Evolutionary conservation across 2,797 vertebrate genomes (phyloP), one percentile per base, ranked within the genome.

Genomic region (Sebastes steindachneri): DNA sequence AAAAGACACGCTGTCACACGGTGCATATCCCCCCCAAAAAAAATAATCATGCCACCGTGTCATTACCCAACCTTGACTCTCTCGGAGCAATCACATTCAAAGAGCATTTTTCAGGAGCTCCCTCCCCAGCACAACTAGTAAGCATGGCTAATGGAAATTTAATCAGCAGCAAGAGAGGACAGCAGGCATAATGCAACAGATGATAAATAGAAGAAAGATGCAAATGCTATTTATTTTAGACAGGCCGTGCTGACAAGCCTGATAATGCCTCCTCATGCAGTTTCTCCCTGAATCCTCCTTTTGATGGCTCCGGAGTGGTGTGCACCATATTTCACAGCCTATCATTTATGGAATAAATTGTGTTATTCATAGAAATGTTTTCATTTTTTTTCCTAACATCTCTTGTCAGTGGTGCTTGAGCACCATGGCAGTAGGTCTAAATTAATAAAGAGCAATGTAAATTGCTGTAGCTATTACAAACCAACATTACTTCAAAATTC

Each of bases 121-220:
- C 79, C 89, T 86, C 79, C 85, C 62, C 75, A 77, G 87, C 91
- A 87, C 85, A 92, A 87, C 83, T 86, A 81, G 91, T 88, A 92
- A 92, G 94, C 93, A 92, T 92, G 90, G 92, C 93, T 96, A 96
- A 96, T 96, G 93, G 94, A 95, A 96, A 95, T 95, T 91, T 95
- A 96, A 96, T 95, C 95, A 95, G 94, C 87, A 92, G 87, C 84
- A 89, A 91, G 93, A 94, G 93, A 93, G 91, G 93, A 93, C 94
- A 95, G 93, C 90, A 83, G 80, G 88, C 94, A 92, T 92, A 95
- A 95, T 88, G 92, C 90, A 94, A 95, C 93, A 86, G 68, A 95
- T 95, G 90, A 94, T 89, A 88, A 94, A 93, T 89, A 93, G 94
- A 92, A 90, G 90, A 93, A 91, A 92, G 91, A 94, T 95, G 93